Conservation (phyloP, 2,113 vertebrate genomes). For the Sinocyclocheilus anshuiensis region DNA sequence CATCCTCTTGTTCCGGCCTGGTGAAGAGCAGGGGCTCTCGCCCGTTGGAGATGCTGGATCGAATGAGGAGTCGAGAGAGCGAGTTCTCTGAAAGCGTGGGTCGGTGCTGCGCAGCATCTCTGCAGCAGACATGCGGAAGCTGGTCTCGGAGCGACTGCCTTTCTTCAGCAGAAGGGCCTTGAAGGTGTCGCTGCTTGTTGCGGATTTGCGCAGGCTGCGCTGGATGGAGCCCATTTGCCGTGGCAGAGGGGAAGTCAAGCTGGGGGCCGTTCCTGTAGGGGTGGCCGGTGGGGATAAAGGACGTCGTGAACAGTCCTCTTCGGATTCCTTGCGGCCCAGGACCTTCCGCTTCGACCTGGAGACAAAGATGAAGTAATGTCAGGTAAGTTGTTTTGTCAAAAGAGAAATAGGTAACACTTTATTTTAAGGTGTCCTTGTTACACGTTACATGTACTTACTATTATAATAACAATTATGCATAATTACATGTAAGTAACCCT, state of each 20-base stretch:
- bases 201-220: slow-evolving; percentile 88
- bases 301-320: slow-evolving; percentile 83
- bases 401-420: no score
- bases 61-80: slow-evolving; percentile 69
- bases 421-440: no score
- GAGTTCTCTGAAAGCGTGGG: slow-evolving; percentile 83
- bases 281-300: slow-evolving; percentile 88
- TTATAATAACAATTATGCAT: no score
- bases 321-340: slow-evolving; percentile 93
- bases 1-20: slow-evolving; percentile 74
- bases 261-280: slow-evolving; percentile 79
- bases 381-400: neutral
- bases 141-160: slow-evolving; percentile 88
- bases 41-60: slow-evolving; percentile 63
- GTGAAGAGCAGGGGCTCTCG: slow-evolving; percentile 76
- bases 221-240: slow-evolving; percentile 88
- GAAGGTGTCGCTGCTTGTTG: slow-evolving; percentile 96
- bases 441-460: no score
- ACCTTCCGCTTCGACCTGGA: slow-evolving; percentile 95
- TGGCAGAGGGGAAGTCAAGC: slow-evolving; percentile 68
- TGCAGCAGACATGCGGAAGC: slow-evolving; percentile 91
- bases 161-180: slow-evolving; percentile 98
- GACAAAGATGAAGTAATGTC: slow-evolving; percentile 1
- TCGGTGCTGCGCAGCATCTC: slow-evolving; percentile 95
- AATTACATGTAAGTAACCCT: no score